phyloP scores from a whole-genome alignment of 2,888 invertebrate genomes.

The Macaria notata region DNA sequence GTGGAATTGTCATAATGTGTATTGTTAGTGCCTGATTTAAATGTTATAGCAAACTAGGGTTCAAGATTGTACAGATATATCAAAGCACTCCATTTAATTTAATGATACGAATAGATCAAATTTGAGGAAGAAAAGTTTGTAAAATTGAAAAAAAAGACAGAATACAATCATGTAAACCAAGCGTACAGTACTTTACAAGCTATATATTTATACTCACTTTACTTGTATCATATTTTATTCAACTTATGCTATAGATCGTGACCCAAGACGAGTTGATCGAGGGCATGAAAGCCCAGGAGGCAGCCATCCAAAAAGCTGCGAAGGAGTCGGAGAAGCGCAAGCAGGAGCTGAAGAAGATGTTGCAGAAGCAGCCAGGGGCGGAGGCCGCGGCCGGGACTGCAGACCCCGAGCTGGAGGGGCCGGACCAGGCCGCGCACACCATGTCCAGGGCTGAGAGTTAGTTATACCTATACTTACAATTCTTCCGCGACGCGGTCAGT shows the following conservation, averaged over 20 bases:
- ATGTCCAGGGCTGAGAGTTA: conserved; percentile 66
- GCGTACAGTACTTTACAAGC: no score
- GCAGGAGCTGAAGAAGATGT: conserved; percentile 67
- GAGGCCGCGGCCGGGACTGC: conserved; percentile 57
- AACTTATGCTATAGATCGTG: conserved; percentile 48
- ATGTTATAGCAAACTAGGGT: not conserved
- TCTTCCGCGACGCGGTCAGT: no score
- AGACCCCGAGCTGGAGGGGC: conserved; percentile 75
- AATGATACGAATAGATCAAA: no score
- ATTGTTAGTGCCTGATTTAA: not conserved
- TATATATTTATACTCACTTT: no score
- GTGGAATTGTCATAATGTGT: not conserved
- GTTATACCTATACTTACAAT: conserved; percentile 16
- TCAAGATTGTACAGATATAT: no score
- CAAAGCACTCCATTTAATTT: no score
- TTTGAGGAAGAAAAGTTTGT: no score
- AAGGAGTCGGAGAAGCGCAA: conserved; percentile 83
- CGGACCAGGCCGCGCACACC: conserved; percentile 77
- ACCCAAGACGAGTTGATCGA: conserved; percentile 59
- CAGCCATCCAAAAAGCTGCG: conserved; percentile 76
- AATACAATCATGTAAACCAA: no score
- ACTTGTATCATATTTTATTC: not conserved
- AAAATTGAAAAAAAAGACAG: no score
- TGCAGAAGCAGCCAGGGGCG: conserved; percentile 65
- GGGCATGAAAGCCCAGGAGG: conserved; percentile 78